Evolutionary conservation across 2,797 vertebrate genomes (phyloP), one percentile per base, ranked within the genome.

Genomic region (Pyrocephalus nanus): DNA sequence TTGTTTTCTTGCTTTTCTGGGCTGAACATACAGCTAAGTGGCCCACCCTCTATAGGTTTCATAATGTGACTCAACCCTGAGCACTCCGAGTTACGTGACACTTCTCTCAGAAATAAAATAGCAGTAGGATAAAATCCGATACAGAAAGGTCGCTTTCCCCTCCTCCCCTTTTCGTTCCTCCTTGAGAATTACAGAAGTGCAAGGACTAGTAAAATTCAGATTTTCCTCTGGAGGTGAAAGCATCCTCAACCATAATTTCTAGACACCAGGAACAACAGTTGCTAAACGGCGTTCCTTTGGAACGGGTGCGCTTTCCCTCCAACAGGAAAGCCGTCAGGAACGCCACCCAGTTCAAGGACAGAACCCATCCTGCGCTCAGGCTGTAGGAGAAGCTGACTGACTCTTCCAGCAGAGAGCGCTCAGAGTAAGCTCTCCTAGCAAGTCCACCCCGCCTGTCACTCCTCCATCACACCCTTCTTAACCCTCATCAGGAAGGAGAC

Each of bases 231-330:
- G 29, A 50, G 32, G 5, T 9, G 47, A 53, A 70, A 69, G 47
- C 32, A 5, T 21, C 17, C 19, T 57, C 40, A 38, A 38, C 25
- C 36, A 1, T 19, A 1, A 1, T 62, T 54, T 71, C 70, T 23
- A 40, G 38, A 15, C 38, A 23, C 2, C 38, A 64, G 48, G 38
- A 48, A 9, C 9, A 64, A 19, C 1, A 2, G 2, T 12, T 38
- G 48, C 61, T 61, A 5, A 62, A 26, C 13, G 50, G 11, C 1
- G 0, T n/a, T 34, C 26, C 40, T n/a, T 20, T 8, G 21, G 47
- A 16, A 13, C 0, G 0, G 29, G 4, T 23, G 26, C 6, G 14
- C 19, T 8, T 34, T 6, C 38, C 0, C 0, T 18, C 43, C 38
- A 1, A 4, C 15, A 1, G 12, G 45, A 48, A 69, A 50, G 19